A percentile compares a stretch with the other conserved stretches of the same genome.
Conservation (phyloP, 2,797 vertebrate genomes). For the Petrocephalus schoutedeni region DNA sequence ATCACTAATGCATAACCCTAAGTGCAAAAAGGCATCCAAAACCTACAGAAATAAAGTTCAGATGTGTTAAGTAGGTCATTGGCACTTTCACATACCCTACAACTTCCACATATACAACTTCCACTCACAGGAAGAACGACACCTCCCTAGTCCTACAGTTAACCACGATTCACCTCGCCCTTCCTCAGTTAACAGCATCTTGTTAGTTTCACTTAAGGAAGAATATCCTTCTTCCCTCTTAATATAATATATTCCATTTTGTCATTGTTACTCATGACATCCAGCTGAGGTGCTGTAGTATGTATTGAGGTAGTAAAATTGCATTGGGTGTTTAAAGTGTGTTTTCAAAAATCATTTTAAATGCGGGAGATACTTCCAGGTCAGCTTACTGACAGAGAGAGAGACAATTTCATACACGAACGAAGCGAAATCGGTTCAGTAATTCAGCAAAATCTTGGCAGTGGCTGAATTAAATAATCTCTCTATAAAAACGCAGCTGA, state of each 20-base stretch:
- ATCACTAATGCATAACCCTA: neutral
- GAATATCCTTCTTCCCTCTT: neutral
- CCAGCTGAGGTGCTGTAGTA: neutral
- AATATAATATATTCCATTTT: neutral
- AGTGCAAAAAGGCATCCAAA: neutral
- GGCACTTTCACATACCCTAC: neutral
- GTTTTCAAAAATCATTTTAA: neutral
- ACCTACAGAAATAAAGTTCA: neutral
- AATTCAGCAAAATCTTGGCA: neutral
- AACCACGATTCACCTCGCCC: neutral
- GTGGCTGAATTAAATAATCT: neutral
- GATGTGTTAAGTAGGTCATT: neutral
- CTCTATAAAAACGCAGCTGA: constrained; percentile 9
- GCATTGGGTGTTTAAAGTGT: neutral
- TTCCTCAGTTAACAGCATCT: neutral
- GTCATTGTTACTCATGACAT: neutral
- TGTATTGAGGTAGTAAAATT: neutral
- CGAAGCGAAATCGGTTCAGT: neutral
- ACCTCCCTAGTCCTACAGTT: neutral
- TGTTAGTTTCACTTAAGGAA: neutral
- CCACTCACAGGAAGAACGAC: neutral
- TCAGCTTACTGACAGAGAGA: neutral
- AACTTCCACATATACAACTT: neutral
- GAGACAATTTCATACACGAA: constrained; percentile 8
- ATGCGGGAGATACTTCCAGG: neutral